Conservation (phyloP, 2,797 vertebrate species). For the Emydoidea blandingii region DNA sequence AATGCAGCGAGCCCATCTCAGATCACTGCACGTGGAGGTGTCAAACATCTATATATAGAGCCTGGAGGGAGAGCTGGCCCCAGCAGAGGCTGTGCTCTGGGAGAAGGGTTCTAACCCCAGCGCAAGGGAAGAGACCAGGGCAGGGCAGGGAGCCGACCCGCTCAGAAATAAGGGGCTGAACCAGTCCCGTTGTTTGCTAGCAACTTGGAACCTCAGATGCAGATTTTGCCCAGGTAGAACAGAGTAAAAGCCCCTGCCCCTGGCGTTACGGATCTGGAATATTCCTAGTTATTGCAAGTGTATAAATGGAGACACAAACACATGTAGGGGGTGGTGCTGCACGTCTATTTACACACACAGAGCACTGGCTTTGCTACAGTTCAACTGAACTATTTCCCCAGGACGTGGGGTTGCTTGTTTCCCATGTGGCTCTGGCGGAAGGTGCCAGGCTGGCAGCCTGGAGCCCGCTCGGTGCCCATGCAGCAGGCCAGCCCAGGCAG, state of each 20-base stretch:
- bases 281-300: neutral
- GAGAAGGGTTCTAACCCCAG: neutral
- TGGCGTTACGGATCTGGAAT: too few relatives aligned
- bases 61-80: neutral
- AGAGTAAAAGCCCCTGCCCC: neutral
- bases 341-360: neutral
- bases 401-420: too few relatives aligned
- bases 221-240: neutral
- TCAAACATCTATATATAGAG: constrained; percentile 41
- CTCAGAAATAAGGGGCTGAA: neutral
- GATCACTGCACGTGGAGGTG: constrained; percentile 42
- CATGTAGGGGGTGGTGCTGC: too few relatives aligned
- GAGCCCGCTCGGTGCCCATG: neutral
- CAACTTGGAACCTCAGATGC: neutral
- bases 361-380: too few relatives aligned
- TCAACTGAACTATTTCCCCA: too few relatives aligned
- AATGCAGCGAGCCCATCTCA: neutral
- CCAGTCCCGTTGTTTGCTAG: neutral
- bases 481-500: neutral
- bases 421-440: neutral
- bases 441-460: too few relatives aligned
- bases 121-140: neutral
- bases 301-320: neutral
- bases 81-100: neutral
- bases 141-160: neutral